Conservation (phyloP, 2,797 vertebrate species). For the Chelmon rostratus region DNA sequence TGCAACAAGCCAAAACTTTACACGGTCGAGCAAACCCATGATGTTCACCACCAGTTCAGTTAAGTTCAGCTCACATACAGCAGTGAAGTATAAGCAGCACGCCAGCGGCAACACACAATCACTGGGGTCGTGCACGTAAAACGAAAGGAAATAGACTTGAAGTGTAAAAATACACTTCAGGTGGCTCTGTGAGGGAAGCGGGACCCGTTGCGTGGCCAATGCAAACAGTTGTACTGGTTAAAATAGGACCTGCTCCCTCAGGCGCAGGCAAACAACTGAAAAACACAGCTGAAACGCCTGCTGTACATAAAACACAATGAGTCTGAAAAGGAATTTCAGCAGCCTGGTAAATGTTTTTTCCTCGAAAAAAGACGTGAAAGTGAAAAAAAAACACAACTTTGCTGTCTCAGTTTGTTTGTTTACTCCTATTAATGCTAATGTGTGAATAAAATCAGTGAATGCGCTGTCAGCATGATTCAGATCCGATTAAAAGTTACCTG, state of each 20-base stretch:
- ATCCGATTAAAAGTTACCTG: slow-evolving; percentile 45
- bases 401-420: slow-evolving; percentile 15
- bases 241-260: background rate
- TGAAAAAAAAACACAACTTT: no score
- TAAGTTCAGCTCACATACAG: background rate
- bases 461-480: slow-evolving; percentile 43
- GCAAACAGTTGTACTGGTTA: background rate
- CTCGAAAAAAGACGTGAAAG: no score
- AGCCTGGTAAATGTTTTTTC: background rate
- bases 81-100: background rate
- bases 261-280: background rate
- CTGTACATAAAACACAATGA: background rate
- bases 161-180: background rate
- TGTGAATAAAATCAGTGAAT: slow-evolving; percentile 43
- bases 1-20: background rate
- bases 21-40: background rate
- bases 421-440: slow-evolving; percentile 32
- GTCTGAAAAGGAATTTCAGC: background rate
- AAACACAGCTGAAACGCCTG: background rate
- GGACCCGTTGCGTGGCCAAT: background rate
- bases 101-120: background rate
- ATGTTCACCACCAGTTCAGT: background rate
- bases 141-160: background rate
- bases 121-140: background rate
- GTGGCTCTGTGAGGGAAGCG: background rate